phyloP scores from a whole-genome alignment of 2,888 invertebrate genomes.

The Drosophila meridionalis region DNA sequence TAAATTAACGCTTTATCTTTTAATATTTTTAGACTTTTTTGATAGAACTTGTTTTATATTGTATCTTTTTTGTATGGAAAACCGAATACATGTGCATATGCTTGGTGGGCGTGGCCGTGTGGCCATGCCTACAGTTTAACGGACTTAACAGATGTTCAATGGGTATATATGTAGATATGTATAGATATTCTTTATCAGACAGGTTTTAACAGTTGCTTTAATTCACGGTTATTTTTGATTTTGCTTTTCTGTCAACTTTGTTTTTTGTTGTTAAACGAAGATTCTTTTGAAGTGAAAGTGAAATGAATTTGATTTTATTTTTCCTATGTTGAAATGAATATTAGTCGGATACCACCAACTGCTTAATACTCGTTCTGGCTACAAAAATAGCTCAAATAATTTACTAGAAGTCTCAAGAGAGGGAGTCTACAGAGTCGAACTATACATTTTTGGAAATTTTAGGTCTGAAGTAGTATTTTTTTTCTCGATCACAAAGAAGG shows the following conservation, averaged over 20 bases:
- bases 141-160: neutral
- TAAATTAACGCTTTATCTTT: slow-evolving; percentile 20
- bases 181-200: neutral
- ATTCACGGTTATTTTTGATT: neutral
- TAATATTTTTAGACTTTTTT: neutral
- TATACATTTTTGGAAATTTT: no score
- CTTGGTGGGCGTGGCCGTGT: neutral
- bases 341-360: neutral
- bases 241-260: neutral
- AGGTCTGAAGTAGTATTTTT: no score
- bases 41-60: slow-evolving; percentile 59
- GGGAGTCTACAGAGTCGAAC: no score
- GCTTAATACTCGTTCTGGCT: neutral
- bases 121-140: neutral
- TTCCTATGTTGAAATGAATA: neutral
- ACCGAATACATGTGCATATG: neutral
- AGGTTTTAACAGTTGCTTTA: neutral
- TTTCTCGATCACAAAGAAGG: no score
- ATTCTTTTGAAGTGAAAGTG: neutral
- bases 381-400: neutral
- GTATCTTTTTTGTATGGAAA: neutral
- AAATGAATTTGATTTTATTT: neutral
- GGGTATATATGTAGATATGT: neutral
- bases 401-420: no score
- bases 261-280: neutral